Base-by-base conservation (phyloP, 2,888 invertebrate genomes). In the Ophion costatus region DNA sequence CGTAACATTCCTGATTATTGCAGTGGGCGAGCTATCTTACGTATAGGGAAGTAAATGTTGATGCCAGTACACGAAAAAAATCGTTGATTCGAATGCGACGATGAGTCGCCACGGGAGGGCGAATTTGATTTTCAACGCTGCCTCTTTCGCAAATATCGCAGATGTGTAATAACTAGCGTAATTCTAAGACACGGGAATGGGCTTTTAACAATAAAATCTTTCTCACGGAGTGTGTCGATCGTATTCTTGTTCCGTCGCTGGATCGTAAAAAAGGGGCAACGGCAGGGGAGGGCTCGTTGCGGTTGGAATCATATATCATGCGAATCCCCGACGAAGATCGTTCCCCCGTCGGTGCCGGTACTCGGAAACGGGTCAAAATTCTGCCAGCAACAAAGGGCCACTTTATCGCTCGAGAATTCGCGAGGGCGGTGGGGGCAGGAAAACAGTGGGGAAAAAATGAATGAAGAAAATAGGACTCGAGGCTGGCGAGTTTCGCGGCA, bases 391-490 rank as follows among this genome's bases (percentile, higher is more conserved):
- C 84, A 88, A 87, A 83, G 87, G 79, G 74, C 61, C n/a, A 79
- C 59, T 81, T 86, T 86, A 80, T 67, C 45, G 75, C 67, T 80
- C 33, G 76, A 85, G 87, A 83, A 85, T 86, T 81, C 76, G 64
- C 67, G 61, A 42, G 22, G 51, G 17, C 10, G 51, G 61, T 22
- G 24, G 38, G 17, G 42, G n/a, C 0, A 71, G 2, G 7, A 20
- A 73, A 67, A 59, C n/a, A 45, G 51, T 22, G 0, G 24, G 6
- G 33, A 56, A 56, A 56, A 66, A 56, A 56, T 11, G 42, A 14
- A 51, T 14, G 42, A 33, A 45, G 29, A 45, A 51, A 61, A 14
- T 24, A 57, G 67, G 9, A 63, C 3, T 11, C 11, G 45, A 75
- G 74, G 67, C 69, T 74, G 20, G 80, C 73, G 79, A 71, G 69